Evolutionary conservation across 2,797 vertebrate genomes (phyloP).

Genomic region (Hoplostethus atlanticus): DNA sequence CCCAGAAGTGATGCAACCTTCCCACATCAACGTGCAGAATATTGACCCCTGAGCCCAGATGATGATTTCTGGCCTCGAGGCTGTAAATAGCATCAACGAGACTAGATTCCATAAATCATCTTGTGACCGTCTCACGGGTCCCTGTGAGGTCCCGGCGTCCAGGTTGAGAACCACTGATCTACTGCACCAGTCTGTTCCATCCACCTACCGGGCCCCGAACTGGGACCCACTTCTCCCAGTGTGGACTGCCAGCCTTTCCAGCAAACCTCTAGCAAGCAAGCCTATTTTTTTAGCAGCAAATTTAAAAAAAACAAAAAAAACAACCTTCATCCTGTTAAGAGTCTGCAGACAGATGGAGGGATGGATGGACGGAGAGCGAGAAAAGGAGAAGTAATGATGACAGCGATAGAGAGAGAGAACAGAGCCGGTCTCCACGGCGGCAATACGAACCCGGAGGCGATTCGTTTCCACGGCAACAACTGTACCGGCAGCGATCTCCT

Average conservation of each 20-base stretch:
- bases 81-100: too few relatives aligned
- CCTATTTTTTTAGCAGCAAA: not conserved
- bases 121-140: too few relatives aligned
- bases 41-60: too few relatives aligned
- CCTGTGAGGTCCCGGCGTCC: too few relatives aligned
- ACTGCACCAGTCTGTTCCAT: too few relatives aligned
- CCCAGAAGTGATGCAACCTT: too few relatives aligned
- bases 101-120: too few relatives aligned
- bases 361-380: not conserved
- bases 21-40: too few relatives aligned
- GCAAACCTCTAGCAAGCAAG: not conserved
- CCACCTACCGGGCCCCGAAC: too few relatives aligned
- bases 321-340: not conserved
- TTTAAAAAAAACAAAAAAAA: not conserved
- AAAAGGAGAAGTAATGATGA: not conserved
- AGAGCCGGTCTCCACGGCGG: constrained; percentile 14
- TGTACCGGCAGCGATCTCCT: not conserved
- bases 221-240: not conserved
- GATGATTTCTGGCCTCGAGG: too few relatives aligned
- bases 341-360: not conserved
- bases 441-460: constrained; percentile 17
- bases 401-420: constrained; percentile 1
- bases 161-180: too few relatives aligned
- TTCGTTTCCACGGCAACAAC: constrained; percentile 40
- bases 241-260: not conserved